These are phyloP conservation scores for Corbicula japonica DNA, from an alignment of 2,888 invertebrate species.

Conservation along the genomic window DNA sequence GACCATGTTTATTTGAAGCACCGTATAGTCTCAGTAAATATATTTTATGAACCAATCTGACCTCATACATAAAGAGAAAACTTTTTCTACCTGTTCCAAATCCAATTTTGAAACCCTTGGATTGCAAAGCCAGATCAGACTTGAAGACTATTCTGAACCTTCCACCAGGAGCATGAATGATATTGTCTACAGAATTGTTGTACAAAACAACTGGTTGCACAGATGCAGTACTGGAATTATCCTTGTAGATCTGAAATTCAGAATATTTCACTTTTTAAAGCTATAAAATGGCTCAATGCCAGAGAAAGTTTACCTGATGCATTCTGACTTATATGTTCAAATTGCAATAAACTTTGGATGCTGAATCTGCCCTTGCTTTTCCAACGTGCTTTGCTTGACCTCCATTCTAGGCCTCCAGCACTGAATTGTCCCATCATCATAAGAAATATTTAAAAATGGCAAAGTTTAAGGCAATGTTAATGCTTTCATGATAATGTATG, in stretches of 20 bases:
- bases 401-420: too few species aligned
- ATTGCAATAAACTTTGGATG: background rate
- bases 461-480: too few species aligned
- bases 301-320: background rate
- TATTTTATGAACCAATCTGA: background rate
- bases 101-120: conserved; percentile 8
- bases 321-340: background rate
- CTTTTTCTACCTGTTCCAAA: conserved; percentile 39
- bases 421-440: too few species aligned
- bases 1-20: background rate
- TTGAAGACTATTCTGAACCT: conserved; percentile 14
- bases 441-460: too few species aligned
- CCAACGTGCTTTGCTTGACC: too few species aligned
- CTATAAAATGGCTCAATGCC: background rate
- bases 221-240: background rate
- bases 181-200: conserved; percentile 12
- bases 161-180: conserved; percentile 34
- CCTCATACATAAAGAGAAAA: background rate
- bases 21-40: background rate
- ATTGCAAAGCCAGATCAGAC: conserved; percentile 39
- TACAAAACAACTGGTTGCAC: background rate
- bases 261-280: background rate
- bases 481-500: too few species aligned
- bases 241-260: background rate
- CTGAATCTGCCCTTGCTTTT: background rate